Percentiles rank a stretch among this genome's conserved stretches.
Evolutionary conservation across 2,113 vertebrate genomes (phyloP).

Genomic region (Laticauda laticaudata): DNA sequence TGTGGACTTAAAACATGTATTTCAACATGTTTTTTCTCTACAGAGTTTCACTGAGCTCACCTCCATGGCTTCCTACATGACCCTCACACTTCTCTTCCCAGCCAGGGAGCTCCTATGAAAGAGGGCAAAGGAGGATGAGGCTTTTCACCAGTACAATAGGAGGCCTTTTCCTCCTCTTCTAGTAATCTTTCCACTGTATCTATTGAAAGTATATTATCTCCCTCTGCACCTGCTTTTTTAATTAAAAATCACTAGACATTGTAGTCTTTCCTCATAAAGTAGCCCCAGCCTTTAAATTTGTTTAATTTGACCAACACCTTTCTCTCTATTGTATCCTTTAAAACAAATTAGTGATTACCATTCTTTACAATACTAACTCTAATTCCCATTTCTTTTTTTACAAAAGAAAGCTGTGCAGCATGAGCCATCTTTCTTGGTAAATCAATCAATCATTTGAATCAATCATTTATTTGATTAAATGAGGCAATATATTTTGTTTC

Average conservation of each 20-base stretch:
- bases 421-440: not conserved
- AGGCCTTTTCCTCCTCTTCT: not conserved
- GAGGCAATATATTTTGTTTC: not conserved
- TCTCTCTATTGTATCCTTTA: not conserved
- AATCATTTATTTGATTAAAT: not conserved
- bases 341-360: too few species aligned
- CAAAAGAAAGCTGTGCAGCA: not conserved
- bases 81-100: not conserved
- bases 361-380: not conserved
- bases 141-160: not conserved
- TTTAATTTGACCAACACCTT: not conserved
- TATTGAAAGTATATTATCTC: not conserved
- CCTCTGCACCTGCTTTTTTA: not conserved
- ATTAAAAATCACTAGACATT: not conserved
- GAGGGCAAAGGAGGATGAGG: too few species aligned
- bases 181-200: not conserved
- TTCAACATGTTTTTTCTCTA: not conserved
- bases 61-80: not conserved
- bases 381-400: not conserved
- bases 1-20: not conserved
- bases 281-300: not conserved
- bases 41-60: not conserved
- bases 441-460: too few species aligned
- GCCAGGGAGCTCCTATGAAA: not conserved
- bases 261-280: not conserved